Conservation (phyloP, 1,140 invertebrate genomes). For the Aphidius gifuensis region DNA sequence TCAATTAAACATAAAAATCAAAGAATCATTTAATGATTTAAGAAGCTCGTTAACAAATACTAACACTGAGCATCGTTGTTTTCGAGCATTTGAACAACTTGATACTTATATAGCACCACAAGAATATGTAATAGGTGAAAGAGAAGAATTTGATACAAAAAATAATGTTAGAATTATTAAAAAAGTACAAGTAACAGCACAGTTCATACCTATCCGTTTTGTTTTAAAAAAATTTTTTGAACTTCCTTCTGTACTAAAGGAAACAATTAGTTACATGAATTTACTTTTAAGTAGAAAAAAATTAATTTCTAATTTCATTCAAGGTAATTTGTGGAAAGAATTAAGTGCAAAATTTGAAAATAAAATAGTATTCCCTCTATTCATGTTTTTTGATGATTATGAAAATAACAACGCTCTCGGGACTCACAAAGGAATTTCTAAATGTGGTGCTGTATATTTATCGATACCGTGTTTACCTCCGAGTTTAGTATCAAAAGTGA, state of each 20-base stretch:
- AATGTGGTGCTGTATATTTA: conserved; percentile 5
- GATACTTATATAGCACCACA: neutral
- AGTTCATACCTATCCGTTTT: neutral
- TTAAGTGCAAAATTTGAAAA: conserved; percentile 9
- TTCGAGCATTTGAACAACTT: neutral
- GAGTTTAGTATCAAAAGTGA: conserved; percentile 25
- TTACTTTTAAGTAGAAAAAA: conserved; percentile 14
- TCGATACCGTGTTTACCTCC: conserved; percentile 33
- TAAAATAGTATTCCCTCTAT: conserved; percentile 21
- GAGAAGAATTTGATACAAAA: neutral
- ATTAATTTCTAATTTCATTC: conserved; percentile 21
- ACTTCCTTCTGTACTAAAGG: neutral
- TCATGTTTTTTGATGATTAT: conserved; percentile 22
- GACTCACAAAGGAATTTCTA: neutral
- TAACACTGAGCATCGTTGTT: neutral
- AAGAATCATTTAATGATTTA: too few species aligned
- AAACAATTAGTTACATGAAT: neutral
- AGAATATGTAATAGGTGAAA: neutral
- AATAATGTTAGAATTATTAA: neutral
- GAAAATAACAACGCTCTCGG: conserved; percentile 21
- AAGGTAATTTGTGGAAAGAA: conserved; percentile 20
- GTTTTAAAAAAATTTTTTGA: neutral
- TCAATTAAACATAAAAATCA: too few species aligned
- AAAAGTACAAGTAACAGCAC: neutral
- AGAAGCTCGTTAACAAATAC: neutral